Evolutionary conservation across 2,797 vertebrate genomes (phyloP), one percentile per base, ranked within the genome.

Genomic region (Rhabdomys pumilio): DNA sequence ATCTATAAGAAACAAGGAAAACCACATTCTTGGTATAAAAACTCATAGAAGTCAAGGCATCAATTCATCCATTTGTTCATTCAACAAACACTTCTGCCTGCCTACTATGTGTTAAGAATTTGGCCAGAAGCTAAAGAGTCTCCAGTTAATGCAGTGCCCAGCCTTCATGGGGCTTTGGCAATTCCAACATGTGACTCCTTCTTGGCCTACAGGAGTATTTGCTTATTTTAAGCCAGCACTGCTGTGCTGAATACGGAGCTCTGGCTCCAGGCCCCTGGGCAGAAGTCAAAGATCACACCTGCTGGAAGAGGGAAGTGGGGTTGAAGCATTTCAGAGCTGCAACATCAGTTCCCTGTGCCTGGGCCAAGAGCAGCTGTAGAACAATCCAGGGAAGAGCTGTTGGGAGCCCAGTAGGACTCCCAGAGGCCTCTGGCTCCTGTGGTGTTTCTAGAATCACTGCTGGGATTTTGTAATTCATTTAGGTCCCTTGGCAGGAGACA

Each of bases 1-100:
- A 53, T 55, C 44, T 55, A n/a, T 67, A 81, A 77, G 31, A 95
- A 88, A 80, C n/a, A 81, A 93, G 94, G 41, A 80, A 93, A 92
- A 83, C 65, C 72, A 93, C 82, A 92, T 80, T 57, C 90, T 79
- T 63, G 75, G 29, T 50, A 22, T 92, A 84, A 89, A 96, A 95
- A 84, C 90, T 85, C 55, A 53, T 72, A 84, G 63, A 91, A 61
- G 34, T 15, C 63, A 91, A 96, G 63, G 38, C 44, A 67, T 24
- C 0, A 63, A 47, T 38, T 6, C 77, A 29, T 76, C 11, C 53
- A 81, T 26, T 22, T 44, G 77, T 81, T 85, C 73, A 95, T 79
- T 86, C 47, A 67, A 0, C 63, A 80, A 95, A 44, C 47, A 82
- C 10, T 76, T 85, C 89, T 76, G 44, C 10, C 79, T 88, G n/a